Evolutionary conservation across 92 coral and sea anemone genomes (phyloP), one percentile per base, ranked within the genome.

Genomic region (Blastomussa wellsi): DNA sequence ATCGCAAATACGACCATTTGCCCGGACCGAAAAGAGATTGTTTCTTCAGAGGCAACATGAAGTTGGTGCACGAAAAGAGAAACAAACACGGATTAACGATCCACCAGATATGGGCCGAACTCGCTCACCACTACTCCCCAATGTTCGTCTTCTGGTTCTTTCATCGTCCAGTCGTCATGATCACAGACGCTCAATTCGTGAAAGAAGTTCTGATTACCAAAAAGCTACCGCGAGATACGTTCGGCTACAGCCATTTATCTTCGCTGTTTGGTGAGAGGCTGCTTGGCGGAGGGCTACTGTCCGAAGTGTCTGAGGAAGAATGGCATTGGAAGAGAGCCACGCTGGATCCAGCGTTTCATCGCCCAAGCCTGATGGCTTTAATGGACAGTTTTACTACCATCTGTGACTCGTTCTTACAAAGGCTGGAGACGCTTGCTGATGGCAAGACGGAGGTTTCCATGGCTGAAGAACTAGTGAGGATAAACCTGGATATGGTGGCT

Each of bases 81-180:
- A 66, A 44, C 39, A 83, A 83, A 38, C 87, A 81, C 6, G 88
- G 89, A 26, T 79, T 90, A 44, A 93, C 90, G 39, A 88, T 95
- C 39, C 98, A 95, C 86, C 98, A 89, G 74, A 93, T 92, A 39
- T 90, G 95, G 91, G 89, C 96, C 26, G 94, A 95, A 47, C 82
- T 93, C 44, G 94, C 92, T 17, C 82, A 89, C 26, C 88, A 91
- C 35, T 79, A 91, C 81, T 88, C 83, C 62, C 98, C 98, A 12
- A 72, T 95, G n/a, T 95, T 79, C 44, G 95, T 95, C 7, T 93
- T 95, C 86, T 95, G 98, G 98, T 95, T 95, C 75, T 87, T 78
- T 60, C 91, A 93, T 69, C 90, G 94, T n/a, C 98, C 98, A 22
- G 86, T 91, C 11, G 92, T 90, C 8, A 89, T 95, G 51, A 89